Conservation (phyloP, 2,113 vertebrate species). For the Antennarius striatus region DNA sequence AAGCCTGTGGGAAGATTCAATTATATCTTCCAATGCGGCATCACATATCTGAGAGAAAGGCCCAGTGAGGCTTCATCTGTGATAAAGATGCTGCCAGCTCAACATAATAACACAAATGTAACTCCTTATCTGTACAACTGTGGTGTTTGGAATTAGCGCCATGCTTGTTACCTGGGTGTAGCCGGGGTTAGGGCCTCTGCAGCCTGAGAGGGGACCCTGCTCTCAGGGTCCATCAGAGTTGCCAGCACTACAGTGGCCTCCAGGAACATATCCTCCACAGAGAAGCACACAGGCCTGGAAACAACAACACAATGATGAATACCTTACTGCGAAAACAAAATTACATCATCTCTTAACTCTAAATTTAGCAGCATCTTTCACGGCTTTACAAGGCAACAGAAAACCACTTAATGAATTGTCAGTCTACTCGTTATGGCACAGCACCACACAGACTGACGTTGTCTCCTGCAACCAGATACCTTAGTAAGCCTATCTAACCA, state of each 20-base stretch:
- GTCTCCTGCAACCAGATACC: constrained; percentile 1
- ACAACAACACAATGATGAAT: not conserved
- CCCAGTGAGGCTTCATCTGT: not conserved
- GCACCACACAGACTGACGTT: not conserved
- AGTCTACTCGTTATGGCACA: no score
- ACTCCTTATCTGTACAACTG: not conserved
- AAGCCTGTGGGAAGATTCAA: constrained; percentile 42
- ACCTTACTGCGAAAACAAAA: not conserved
- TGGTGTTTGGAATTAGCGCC: not conserved
- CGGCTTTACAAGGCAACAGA: not conserved
- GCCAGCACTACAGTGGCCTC: constrained; percentile 89
- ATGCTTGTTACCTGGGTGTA: constrained; percentile 53
- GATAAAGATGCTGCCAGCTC: not conserved
- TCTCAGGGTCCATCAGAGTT: constrained; percentile 78
- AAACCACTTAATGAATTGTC: not conserved
- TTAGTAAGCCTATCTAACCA: not conserved
- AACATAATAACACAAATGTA: constrained; percentile 1
- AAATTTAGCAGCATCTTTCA: not conserved
- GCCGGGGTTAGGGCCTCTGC: not conserved
- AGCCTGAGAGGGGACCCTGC: constrained; percentile 58
- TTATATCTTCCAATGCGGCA: constrained; percentile 7
- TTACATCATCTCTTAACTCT: not conserved
- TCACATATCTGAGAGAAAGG: constrained; percentile 15
- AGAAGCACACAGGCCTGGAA: constrained; percentile 87
- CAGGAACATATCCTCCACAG: constrained; percentile 83